A percentile compares a stretch with the other conserved stretches of the same genome.
phyloP scores from a whole-genome alignment of 2,888 invertebrate species.

The Ectemnius continuus region DNA sequence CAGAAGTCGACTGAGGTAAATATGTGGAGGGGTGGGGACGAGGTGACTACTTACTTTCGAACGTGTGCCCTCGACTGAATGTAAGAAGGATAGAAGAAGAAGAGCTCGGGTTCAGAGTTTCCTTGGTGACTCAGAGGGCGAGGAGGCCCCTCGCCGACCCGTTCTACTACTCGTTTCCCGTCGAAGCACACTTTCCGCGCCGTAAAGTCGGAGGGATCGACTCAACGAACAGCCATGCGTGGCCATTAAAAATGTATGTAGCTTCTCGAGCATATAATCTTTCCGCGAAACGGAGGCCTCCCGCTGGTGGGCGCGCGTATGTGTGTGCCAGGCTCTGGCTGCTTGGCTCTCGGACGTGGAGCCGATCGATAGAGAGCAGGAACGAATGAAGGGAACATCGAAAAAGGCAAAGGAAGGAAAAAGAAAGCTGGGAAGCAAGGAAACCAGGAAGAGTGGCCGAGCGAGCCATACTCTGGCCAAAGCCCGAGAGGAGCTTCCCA shows the following conservation, averaged over 20 bases:
- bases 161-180: conserved; percentile 28
- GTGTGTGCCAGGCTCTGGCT: not conserved
- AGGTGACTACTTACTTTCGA: not conserved
- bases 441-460: too few relatives aligned
- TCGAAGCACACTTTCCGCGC: conserved; percentile 51
- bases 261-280: conserved; percentile 59
- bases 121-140: conserved; percentile 25
- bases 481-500: too few relatives aligned
- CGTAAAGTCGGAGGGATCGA: conserved; percentile 47
- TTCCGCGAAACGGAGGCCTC: conserved; percentile 36
- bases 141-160: conserved; percentile 11
- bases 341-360: conserved; percentile 10
- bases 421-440: not conserved
- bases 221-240: conserved; percentile 54
- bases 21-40: too few relatives aligned
- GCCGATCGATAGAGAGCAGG: too few relatives aligned
- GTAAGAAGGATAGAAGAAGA: not conserved
- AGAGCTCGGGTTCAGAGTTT: conserved; percentile 29
- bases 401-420: not conserved
- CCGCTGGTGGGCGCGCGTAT: conserved; percentile 5
- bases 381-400: not conserved
- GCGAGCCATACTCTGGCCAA: too few relatives aligned
- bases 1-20: too few relatives aligned
- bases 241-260: conserved; percentile 67
- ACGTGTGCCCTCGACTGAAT: not conserved